Base-by-base conservation (phyloP, 1,140 invertebrate species). In the Caenorhabditis remanei region DNA sequence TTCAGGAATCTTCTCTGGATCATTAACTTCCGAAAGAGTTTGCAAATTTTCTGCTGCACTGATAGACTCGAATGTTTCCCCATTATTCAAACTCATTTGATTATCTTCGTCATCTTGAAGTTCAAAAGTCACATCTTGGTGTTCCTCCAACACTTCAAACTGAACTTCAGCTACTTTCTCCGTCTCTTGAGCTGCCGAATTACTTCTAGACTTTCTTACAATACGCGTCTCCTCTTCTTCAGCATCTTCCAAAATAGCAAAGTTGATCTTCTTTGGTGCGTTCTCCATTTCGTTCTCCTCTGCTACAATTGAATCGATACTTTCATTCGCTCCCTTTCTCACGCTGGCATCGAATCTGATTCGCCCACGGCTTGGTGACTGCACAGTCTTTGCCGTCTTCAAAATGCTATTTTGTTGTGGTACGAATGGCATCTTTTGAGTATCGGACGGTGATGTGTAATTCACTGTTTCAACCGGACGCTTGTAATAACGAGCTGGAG, bases 401-500 rank as follows among this genome's bases (percentile, higher is more conserved):
- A 71, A n/a, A 71, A 71, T 71, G n/a, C 41, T 46, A 46, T 71
- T 71, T 19, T 43, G 40, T 19, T 71, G 5, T n/a, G 16, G 65
- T 5, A 71, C 11, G 19, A 21, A 14, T 11, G 65, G 41, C 7
- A 14, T 6, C 19, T 46, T 71, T n/a, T 71, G 65, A 71, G 2
- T 46, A 46, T 71, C 14, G 5, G 65, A 46, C n/a, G 65, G 65
- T 32, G 65, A 71, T 5, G 43, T 8, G 11, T 46, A 14, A 16
- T 48, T 41, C 9, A 41, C 11, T 48, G 24, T 6, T 8, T 24
- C n/a, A 43, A 46, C 41, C 13, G 65, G 65, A 14, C 65, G 65
- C 19, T 46, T 71, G 19, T 71, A 71, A 41, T 71, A 71, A n/a
- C 65, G 65, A 43, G 65, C 65, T 14, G 65, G 65, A 8, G 65